These are phyloP conservation scores for Xiphophorus maculatus DNA, from an alignment of 2,113 vertebrate species.

Conservation along the genomic window DNA sequence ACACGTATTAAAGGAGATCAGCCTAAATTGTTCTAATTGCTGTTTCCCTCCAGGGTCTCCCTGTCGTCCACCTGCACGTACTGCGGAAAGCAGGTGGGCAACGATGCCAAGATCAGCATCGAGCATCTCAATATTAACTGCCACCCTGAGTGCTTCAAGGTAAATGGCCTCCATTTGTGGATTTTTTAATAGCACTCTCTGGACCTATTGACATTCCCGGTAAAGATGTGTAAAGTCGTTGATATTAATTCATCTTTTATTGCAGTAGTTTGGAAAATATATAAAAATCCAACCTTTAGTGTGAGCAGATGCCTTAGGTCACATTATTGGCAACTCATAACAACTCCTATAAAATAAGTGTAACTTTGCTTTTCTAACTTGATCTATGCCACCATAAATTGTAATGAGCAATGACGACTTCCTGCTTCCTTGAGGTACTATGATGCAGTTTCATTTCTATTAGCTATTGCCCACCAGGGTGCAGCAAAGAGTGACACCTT, in stretches of 20 bases:
- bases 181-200: neutral
- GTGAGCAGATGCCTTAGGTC: neutral
- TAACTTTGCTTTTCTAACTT: neutral
- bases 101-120: constrained; percentile 87
- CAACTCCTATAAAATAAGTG: neutral
- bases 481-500: too few relatives aligned
- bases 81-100: constrained; percentile 83
- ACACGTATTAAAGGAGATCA: constrained; percentile 39
- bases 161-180: constrained; percentile 42
- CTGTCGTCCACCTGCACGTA: constrained; percentile 82
- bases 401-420: neutral
- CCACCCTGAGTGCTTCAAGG: constrained; percentile 89
- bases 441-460: too few relatives aligned
- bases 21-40: constrained; percentile 26
- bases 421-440: neutral
- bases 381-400: neutral
- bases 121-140: constrained; percentile 89
- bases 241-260: neutral
- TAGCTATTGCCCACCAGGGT: too few relatives aligned
- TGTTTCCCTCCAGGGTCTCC: constrained; percentile 40
- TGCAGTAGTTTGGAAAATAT: neutral
- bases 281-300: neutral
- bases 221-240: neutral
- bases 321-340: too few relatives aligned
- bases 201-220: neutral